These are phyloP conservation scores for Neoascia interrupta DNA, from an alignment of 2,888 invertebrate species.

Conservation along the genomic window DNA sequence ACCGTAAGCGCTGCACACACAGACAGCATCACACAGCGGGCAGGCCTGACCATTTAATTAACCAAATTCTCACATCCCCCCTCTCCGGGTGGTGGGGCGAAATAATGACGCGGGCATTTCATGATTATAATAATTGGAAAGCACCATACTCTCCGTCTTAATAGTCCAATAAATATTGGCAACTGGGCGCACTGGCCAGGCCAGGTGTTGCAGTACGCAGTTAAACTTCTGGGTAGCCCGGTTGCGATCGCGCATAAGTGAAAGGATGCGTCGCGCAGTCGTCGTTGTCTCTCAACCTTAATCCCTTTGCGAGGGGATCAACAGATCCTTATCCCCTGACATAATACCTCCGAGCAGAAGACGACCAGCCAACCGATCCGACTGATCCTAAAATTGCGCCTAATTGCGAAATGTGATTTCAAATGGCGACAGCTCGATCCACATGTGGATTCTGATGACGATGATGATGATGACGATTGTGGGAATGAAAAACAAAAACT, in stretches of 20 bases:
- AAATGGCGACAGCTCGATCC: not conserved
- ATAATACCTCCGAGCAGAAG: conserved; percentile 20
- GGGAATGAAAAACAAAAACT: conserved; percentile 40
- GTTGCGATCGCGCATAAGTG: conserved; percentile 53
- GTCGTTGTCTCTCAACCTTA: conserved; percentile 39
- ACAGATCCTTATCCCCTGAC: conserved; percentile 35
- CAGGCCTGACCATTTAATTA: conserved; percentile 67
- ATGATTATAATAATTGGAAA: conserved; percentile 70
- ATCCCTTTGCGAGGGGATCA: conserved; percentile 57
- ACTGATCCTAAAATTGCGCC: conserved; percentile 34
- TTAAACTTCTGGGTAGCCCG: conserved; percentile 37
- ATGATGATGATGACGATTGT: conserved; percentile 33
- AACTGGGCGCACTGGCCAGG: conserved; percentile 22
- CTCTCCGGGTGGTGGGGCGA: not conserved
- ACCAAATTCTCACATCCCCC: conserved; percentile 65
- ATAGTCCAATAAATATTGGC: conserved; percentile 66
- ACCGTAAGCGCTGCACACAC: conserved; percentile 46
- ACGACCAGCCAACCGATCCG: conserved; percentile 2
- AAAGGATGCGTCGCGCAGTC: conserved; percentile 39
- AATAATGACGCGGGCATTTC: conserved; percentile 60
- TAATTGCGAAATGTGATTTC: conserved; percentile 50
- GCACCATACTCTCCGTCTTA: conserved; percentile 62
- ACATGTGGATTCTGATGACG: not conserved
- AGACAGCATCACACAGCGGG: conserved; percentile 51
- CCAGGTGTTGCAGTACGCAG: conserved; percentile 41